Base-by-base conservation (phyloP, 2,113 vertebrate genomes). In the Odobenus rosmarus region DNA sequence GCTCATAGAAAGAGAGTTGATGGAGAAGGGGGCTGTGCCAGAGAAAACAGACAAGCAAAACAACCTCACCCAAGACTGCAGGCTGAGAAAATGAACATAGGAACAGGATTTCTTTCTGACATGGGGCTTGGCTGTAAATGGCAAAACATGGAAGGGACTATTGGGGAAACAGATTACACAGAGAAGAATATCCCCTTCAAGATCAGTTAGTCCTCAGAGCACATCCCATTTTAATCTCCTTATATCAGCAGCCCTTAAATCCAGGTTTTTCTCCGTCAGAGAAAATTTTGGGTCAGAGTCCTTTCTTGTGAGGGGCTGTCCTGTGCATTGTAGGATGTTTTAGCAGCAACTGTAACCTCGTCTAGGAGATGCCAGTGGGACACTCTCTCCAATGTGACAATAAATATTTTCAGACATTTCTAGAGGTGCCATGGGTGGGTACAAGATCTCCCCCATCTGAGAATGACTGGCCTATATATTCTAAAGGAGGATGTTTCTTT, bases 21-120 rank as follows among this genome's bases (percentile, higher is more conserved):
- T 64, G 13, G 93, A 95, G 24, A 86, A 86, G 57, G 55, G 24
- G 16, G n/a, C 59, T 1, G 5, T 88, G 92, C 96, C 93, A 96
- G 88, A 95, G 88, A 77, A 96, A 96, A 80, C 59, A 81, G 93
- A 79, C 0, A 7, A 71, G 88, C 49, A 46, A 64, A 85, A 85
- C 51, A 76, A 23, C 77, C 62, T 79, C 85, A 31, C 62, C 92
- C 51, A 64, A 69, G 62, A 55, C 24, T 53, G 49, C 85, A 96
- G 93, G 88, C 51, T 0, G n/a, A 87, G 86, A 76, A 88, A 88
- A 64, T 24, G 62, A 77, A 81, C 49, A 71, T 4, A 71, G 57
- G 69, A 93, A 76, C 0, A 0, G 81, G n/a, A 57, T 51, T 82
- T 76, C 24, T 89, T 93, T 93, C 33, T 94, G 87, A 90, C 95